Evolutionary conservation across 2,888 invertebrate genomes (phyloP).

Genomic region (Blastobasis lacticolella): DNA sequence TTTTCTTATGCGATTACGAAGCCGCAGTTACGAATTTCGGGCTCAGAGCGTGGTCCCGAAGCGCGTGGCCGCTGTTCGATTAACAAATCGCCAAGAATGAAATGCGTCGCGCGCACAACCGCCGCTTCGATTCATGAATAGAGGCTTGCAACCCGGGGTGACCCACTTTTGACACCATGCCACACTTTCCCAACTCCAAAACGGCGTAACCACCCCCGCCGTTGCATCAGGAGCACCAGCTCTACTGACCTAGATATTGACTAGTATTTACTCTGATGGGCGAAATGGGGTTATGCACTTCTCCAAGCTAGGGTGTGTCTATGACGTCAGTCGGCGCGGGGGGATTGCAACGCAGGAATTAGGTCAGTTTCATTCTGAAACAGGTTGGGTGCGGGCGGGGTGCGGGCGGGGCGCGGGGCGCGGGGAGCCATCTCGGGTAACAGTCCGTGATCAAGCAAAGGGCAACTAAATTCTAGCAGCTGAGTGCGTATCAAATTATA

Average conservation of each 20-base stretch:
- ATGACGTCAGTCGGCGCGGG: conserved; percentile 74
- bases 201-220: conserved; percentile 24
- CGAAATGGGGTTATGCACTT: conserved; percentile 7
- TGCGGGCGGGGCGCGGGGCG: conserved; percentile 28
- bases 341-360: conserved; percentile 67
- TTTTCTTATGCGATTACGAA: not conserved
- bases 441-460: too few relatives aligned
- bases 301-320: conserved; percentile 14
- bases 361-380: conserved; percentile 80
- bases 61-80: conserved; percentile 39
- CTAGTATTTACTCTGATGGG: not conserved
- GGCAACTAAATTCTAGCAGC: too few relatives aligned
- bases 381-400: conserved; percentile 47
- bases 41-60: not conserved
- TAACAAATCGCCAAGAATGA: conserved; percentile 60
- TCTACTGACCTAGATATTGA: not conserved
- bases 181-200: conserved; percentile 17
- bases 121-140: conserved; percentile 73
- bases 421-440: conserved; percentile 7
- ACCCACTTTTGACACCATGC: conserved; percentile 75
- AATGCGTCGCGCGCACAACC: conserved; percentile 36
- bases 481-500: too few relatives aligned
- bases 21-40: not conserved
- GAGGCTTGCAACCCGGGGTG: conserved; percentile 79
- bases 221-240: conserved; percentile 2